These are phyloP conservation scores for Pyralis farinalis DNA, from an alignment of 2,888 invertebrate species.

Conservation along the genomic window DNA sequence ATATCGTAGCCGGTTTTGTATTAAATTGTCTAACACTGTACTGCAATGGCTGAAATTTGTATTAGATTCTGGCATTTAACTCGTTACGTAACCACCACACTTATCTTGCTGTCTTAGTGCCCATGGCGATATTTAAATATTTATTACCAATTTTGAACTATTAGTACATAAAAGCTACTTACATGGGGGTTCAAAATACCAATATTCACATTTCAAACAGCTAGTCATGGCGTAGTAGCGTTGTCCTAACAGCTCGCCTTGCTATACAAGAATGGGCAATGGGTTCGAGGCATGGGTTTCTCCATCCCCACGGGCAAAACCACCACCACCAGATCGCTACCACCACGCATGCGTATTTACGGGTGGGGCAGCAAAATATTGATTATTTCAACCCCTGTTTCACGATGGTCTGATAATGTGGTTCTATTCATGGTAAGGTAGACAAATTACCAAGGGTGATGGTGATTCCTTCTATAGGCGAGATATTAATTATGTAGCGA, in stretches of 20 bases:
- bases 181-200: constrained; percentile 32
- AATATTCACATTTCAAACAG: constrained; percentile 13
- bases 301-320: constrained; percentile 50
- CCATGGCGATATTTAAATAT: too few relatives aligned
- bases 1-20: too few relatives aligned
- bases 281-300: constrained; percentile 47
- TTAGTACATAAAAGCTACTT: constrained; percentile 20
- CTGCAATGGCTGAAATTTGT: too few relatives aligned
- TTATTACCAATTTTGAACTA: too few relatives aligned
- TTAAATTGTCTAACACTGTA: too few relatives aligned
- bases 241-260: constrained; percentile 35
- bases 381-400: constrained; percentile 69
- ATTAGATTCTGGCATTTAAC: too few relatives aligned
- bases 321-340: constrained; percentile 62
- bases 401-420: constrained; percentile 68
- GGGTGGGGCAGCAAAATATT: constrained; percentile 68
- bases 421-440: constrained; percentile 50
- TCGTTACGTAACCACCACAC: too few relatives aligned
- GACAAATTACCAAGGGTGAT: constrained; percentile 64
- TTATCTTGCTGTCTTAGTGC: too few relatives aligned
- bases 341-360: constrained; percentile 66
- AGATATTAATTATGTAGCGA: constrained; percentile 71
- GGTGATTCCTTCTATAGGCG: constrained; percentile 48
- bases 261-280: constrained; percentile 56
- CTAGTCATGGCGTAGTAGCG: constrained; percentile 15